Base-by-base conservation (phyloP, 2,113 vertebrate species). In the Falcunculus frontatus region DNA sequence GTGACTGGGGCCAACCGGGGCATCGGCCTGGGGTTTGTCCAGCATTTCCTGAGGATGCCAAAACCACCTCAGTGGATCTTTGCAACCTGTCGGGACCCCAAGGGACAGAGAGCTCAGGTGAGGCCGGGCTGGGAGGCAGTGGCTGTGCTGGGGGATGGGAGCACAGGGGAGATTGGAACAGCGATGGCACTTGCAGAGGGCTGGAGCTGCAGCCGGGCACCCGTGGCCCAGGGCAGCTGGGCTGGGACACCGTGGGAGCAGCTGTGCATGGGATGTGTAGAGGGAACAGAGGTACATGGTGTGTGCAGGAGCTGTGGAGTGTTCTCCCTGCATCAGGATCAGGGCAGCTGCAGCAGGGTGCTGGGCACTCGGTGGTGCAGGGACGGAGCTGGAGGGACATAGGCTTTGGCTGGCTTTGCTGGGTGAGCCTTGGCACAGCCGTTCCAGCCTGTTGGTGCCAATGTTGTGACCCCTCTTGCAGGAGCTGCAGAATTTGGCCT, bases 1-100 rank as follows among this genome's bases (percentile, higher is more conserved):
- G 96, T 97, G 53, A 97, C 97, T 1, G 97, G 96, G 18, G 92
- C 96, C 65, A 98, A 97, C 87, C 42, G 86, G 0, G 97, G 95
- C 2, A 23, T 97, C 1, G 96, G 97, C 32, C 87, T 97, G 47
- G 96, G 96, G 39, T 2, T 97, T 3, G 37, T 97, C 16, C 72
- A 41, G 29, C 95, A 97, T 4, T 22, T 93, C 39, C 76, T 95
- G 65, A 59, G 18, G 33, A 25, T 87, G 49, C n/a, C 84, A 7
- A 89, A 42, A 0, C 80, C 95, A 19, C 97, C 97, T 1, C 1
- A 56, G 29, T 87, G 89, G 93, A 90, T 98, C 4, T 98, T 98
- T 70, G 97, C 89, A 0, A 9, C 4, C 11, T 97, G 97, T 37
- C 88, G 95, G 53, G 92, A 98, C 49, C 95, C 96, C 29, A 57